phyloP scores from a whole-genome alignment of 2,797 vertebrate genomes.

The Sebastes itinus region DNA sequence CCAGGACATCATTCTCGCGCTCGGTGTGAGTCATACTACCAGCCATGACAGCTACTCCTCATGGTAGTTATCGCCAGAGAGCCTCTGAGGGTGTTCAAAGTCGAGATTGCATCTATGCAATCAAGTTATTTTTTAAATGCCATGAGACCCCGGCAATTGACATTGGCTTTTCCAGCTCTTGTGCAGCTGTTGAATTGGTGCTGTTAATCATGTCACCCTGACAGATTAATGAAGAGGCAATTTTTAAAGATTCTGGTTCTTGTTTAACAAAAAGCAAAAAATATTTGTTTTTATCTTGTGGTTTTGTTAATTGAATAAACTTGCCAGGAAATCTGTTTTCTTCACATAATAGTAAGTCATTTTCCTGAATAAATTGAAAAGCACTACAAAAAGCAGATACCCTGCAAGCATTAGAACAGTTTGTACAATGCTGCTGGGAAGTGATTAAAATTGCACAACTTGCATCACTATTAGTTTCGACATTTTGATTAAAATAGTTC shows the following conservation, averaged over 20 bases:
- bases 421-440: neutral
- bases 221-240: constrained; percentile 24
- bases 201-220: constrained; percentile 47
- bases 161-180: constrained; percentile 5
- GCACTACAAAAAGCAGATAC: neutral
- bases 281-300: neutral
- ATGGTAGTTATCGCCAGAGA: constrained; percentile 55
- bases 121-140: constrained; percentile 63
- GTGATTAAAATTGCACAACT: neutral
- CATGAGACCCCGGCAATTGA: constrained; percentile 34
- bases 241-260: neutral
- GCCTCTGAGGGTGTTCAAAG: constrained; percentile 62
- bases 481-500: neutral
- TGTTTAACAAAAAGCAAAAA: neutral
- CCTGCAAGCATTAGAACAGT: neutral
- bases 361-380: neutral
- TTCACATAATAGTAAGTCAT: neutral
- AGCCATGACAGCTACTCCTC: constrained; percentile 65
- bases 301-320: neutral
- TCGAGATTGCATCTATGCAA: constrained; percentile 68
- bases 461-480: neutral
- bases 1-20: constrained; percentile 73
- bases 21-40: constrained; percentile 62
- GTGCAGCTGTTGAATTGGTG: neutral
- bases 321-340: neutral